Evolutionary conservation across 2,113 vertebrate species (phyloP), one percentile per base, ranked within the genome.

Genomic region (Daphoenositta chrysoptera): DNA sequence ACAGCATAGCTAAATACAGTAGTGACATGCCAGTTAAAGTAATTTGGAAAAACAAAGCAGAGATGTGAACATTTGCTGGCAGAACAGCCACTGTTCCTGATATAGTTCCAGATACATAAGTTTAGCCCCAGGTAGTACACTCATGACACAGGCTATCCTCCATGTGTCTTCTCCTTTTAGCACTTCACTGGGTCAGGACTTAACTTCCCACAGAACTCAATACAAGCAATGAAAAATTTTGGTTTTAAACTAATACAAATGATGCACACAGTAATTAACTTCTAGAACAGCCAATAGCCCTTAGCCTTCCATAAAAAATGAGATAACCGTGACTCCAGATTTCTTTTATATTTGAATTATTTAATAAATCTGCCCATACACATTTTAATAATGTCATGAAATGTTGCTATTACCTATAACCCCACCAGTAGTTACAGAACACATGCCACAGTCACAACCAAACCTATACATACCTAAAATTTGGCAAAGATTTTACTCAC

Each of bases 241-340:
- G 7, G 0, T 61, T 87, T 66, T 87, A 57, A 78, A 40, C 11
- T 20, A 45, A 57, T 50, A 45, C 2, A 45, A 53, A 24, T 10
- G 3, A 54, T 56, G 17, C 8, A 61, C 8, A 21, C 5, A 9
- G 7, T 4, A 63, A 82, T 50, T 58, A 69, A 75, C 12, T 50
- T 51, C 20, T 65, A 22, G 57, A 70, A 31, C 1, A 48, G 20
- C 1, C 28, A 39, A 28, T 31, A 70, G 7, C 13, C 40, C 7
- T 21, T 39, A 83, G 31, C 5, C 18, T 70, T 84, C 20, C 33
- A 58, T 19, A 66, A 84, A 51, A 61, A 54, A 63, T 4, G 15
- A 69, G 10, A 35, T 16, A 63, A 50, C 1, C 0, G 0, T 19
- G 21, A 77, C 24, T 80, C 24, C 2, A 33, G 15, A 30, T 17